These are phyloP conservation scores for Apis mellifera DNA, from an alignment of 1,140 invertebrate genomes.

Conservation along the genomic window Amel_HAv3.1 CM009943.2:8600001-8600500, in stretches of 20 bases:
- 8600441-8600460: constrained; percentile 58
- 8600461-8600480: constrained; percentile 62
- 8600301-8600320: constrained; percentile 68
- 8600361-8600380: constrained; percentile 69
- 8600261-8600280: constrained; percentile 75
- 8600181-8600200: constrained; percentile 31
- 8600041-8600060: background rate
- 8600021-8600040: background rate
- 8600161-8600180: background rate
- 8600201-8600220: background rate
- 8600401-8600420: constrained; percentile 47
- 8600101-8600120: background rate
- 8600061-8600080: background rate
- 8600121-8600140: background rate
- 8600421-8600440: constrained; percentile 39
- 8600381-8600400: constrained; percentile 28
- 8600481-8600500: constrained; percentile 11
- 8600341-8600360: constrained; percentile 60
- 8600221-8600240: background rate
- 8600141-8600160: background rate
- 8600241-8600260: constrained; percentile 63
- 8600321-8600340: constrained; percentile 73
- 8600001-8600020: background rate
- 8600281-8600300: constrained; percentile 38
- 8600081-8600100: background rate